Base-by-base conservation (phyloP, 2,113 vertebrate genomes). In the Phaetusa simplex region DNA sequence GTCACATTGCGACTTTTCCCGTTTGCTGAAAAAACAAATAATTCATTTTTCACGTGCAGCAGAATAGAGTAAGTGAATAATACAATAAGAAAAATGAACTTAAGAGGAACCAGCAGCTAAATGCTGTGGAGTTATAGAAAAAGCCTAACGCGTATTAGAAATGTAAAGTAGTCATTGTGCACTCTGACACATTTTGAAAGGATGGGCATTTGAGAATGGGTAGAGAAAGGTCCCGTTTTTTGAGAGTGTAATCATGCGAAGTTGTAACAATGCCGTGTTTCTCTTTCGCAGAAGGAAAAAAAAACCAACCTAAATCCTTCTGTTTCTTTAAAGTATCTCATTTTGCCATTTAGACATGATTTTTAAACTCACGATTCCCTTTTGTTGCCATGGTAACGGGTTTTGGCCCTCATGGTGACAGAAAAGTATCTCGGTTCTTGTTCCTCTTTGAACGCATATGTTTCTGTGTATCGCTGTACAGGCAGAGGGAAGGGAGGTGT, bases 261-360 rank as follows among this genome's bases (percentile, higher is more conserved):
- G 74, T 97, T 91, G 27, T 80, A 93, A 79, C 93, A 94, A 80
- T 73, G 34, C 58, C 1, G 1, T 42, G 19, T 29, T 94, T 82
- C 47, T 82, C 43, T 79, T 53, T 58, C 50, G 26, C 17, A 24
- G 76, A 76, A 77, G 24, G 5, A 12, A 20, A 61, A 50, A 45
- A 30, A 7, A 77, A 45, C 18, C 18, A 45, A 45, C 45, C 45
- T 45, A 88, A 95, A 42, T 22, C 80, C 43, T n/a, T 95, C 86
- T 93, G 83, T 97, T 97, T 97, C 96, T 98, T 98, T 97, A 96
- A 97, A 97, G 96, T 98, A 95, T 97, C 95, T 97, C 72, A 87
- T 97, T 97, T 98, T 98, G 95, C 97, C 96, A 98, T 98, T 98
- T 97, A 95, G 95, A 97, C 97, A 93, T 94, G 97, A 97, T 98